Base-by-base conservation (phyloP, 2,797 vertebrate genomes). In the Pogoniulus pusillus region DNA sequence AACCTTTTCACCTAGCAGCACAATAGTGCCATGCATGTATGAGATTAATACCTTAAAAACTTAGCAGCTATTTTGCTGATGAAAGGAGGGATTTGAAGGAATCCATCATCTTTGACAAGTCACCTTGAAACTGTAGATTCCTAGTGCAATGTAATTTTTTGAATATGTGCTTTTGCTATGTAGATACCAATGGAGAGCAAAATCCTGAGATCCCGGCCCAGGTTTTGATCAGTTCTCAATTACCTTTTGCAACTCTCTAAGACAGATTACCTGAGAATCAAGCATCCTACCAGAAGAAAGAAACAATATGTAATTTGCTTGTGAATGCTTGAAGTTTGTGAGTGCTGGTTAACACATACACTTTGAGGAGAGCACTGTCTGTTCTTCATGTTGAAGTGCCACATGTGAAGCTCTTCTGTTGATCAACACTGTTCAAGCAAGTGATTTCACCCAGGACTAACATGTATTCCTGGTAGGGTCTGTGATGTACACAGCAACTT, bases 1-100 rank as follows among this genome's bases (percentile, higher is more conserved):
- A 95, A 95, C 75, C 89, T 96, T 87, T 96, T 92, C 96, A 96
- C 94, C 87, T 75, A 95, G 69, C 88, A 86, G 88, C 85, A 96
- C 85, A 86, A 78, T 64, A 69, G 60, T 79, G 65, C 64, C 65
- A 78, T 12, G 84, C 92, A 87, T 87, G 53, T 66, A 62, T 1
- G 45, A 91, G 89, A 94, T 85, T 73, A 96, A 93, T 90, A 95
- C 91, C 84, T 87, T 84, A 80, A 87, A 94, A 96, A 96, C 86
- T 82, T 86, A 91, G 73, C 68, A 90, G 89, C 64, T 94, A 81
- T 95, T 96, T 93, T 93, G 70, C 66, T 78, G 91, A 95, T 91
- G 89, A 93, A 93, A 86, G 82, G 75, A 95, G 92, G 82, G 89
- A 93, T 91, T 95, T 96, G 83, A 93, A 95, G 81, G 73, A 85